Percentiles rank a stretch among this genome's conserved stretches.
Evolutionary conservation across 2,888 invertebrate species (phyloP).

Genomic region (Zaprionus bogoriensis): DNA sequence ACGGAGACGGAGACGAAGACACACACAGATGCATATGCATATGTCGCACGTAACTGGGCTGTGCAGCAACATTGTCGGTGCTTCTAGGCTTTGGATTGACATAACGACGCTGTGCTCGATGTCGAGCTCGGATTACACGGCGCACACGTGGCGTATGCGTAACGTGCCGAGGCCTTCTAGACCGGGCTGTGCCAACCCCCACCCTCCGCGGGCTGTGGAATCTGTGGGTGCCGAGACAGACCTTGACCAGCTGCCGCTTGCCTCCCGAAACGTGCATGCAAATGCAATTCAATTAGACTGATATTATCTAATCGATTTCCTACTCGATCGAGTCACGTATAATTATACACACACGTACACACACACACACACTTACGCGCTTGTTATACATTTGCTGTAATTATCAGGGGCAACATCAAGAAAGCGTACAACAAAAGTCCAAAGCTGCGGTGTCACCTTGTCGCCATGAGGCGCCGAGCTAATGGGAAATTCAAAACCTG

Average conservation of each 20-base stretch:
- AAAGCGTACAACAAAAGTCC: slow-evolving; percentile 44
- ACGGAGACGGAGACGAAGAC: not conserved
- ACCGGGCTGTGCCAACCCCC: not conserved
- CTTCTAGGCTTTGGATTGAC: slow-evolving; percentile 10
- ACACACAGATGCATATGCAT: not conserved
- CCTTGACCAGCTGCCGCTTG: not conserved
- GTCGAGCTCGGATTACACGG: slow-evolving; percentile 23
- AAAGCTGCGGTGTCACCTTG: slow-evolving; percentile 56
- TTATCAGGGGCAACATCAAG: slow-evolving; percentile 20
- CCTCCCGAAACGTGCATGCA: slow-evolving; percentile 27
- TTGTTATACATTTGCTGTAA: not conserved
- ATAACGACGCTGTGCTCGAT: slow-evolving; percentile 24
- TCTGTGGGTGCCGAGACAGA: no score
- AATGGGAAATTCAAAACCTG: slow-evolving; percentile 67
- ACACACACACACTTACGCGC: not conserved
- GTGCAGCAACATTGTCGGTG: slow-evolving; percentile 2
- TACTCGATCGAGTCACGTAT: slow-evolving; percentile 9
- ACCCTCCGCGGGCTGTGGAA: no score
- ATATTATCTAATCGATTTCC: slow-evolving; percentile 56
- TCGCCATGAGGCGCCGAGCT: slow-evolving; percentile 40
- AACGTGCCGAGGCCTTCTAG: slow-evolving; percentile 21
- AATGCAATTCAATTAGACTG: slow-evolving; percentile 49
- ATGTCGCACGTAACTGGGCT: slow-evolving; percentile 7
- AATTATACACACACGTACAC: not conserved
- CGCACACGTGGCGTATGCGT: slow-evolving; percentile 41